Evolutionary conservation across 2,888 invertebrate species (phyloP), one percentile per base, ranked within the genome.

Genomic region (Brassicogethes aeneus): DNA sequence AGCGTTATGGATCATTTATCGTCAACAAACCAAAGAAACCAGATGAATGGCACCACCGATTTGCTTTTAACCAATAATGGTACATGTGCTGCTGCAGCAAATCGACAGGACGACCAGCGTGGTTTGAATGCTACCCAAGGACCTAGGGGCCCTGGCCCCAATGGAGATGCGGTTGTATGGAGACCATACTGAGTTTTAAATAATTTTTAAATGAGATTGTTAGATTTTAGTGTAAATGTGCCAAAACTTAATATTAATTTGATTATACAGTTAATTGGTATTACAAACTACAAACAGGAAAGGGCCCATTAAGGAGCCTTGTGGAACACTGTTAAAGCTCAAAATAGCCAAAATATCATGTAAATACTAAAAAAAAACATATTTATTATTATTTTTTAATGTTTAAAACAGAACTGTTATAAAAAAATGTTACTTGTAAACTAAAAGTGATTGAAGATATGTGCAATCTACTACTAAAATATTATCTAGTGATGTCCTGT

Each of bases 1-100:
- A 80, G 79, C 31, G 83, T 83, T 54, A 83, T 83, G 83, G 83
- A 84, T 65, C 83, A 83, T 61, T 77, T 83, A 41, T 76, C 77
- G 2, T 80, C 80, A 37, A 79, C 79, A 37, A 23, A 38, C 16
- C 39, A 39, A 17, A 51, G 52, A 7, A 40, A 42, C 37, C 45
- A 41, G 17, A 45, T 45, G 17, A 43, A 43, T 34, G 41, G 39
- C 37, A 81, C 57, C 50, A 64, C 61, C 48, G 74, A 74, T 52
- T 56, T 70, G 41, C 60, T 78, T 49, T 61, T 79, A 51, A 61
- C 75, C 34, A 76, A 76, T 33, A 76, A 73, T 33, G 75, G 75
- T 0, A 75, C 75, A 37, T 77, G 77, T 50, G 77, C 77, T 14
- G 76, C 75, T 0, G 77, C 76, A 16, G 75, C 76, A 8, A 73